Percentiles rank a stretch among this genome's conserved stretches.
These are phyloP conservation scores for Tenthredo amoena DNA, from an alignment of 2,888 invertebrate species.

Conservation along the genomic window DNA sequence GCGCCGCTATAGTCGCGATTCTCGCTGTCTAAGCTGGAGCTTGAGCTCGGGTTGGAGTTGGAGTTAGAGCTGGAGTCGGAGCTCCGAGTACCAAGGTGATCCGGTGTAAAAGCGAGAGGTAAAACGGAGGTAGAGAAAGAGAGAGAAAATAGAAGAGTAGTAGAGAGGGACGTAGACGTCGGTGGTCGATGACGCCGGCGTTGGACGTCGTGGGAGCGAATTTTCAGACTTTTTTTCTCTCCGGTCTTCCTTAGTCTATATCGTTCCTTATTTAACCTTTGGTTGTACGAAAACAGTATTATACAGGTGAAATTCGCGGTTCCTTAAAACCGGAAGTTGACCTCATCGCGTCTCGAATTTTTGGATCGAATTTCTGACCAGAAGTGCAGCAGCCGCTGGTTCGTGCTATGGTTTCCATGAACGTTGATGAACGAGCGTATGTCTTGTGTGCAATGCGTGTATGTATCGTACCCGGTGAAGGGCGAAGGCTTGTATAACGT, in stretches of 20 bases:
- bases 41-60: neutral
- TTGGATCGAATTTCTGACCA: neutral
- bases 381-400: neutral
- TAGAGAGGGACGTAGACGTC: slow-evolving; percentile 52
- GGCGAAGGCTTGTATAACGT: slow-evolving; percentile 19
- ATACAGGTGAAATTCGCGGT: neutral
- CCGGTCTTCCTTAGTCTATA: neutral
- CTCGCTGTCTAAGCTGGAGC: slow-evolving; percentile 40
- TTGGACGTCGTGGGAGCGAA: slow-evolving; percentile 42
- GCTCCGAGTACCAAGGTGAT: slow-evolving; percentile 66
- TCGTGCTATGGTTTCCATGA: neutral
- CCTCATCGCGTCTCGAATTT: neutral
- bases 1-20: neutral
- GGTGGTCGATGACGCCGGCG: slow-evolving; percentile 57
- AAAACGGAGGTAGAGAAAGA: slow-evolving; percentile 34
- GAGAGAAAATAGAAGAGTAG: slow-evolving; percentile 49
- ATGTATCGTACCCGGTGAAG: neutral
- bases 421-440: neutral
- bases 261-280: neutral
- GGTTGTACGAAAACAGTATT: neutral
- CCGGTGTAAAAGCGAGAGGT: slow-evolving; percentile 66
- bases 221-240: neutral
- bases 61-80: slow-evolving; percentile 6
- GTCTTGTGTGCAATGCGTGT: neutral
- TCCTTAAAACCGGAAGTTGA: slow-evolving; percentile 7